A percentile compares a stretch with the other conserved stretches of the same genome.
phyloP scores from a whole-genome alignment of 2,888 invertebrate genomes.

The Hoplodrina blanda region DNA sequence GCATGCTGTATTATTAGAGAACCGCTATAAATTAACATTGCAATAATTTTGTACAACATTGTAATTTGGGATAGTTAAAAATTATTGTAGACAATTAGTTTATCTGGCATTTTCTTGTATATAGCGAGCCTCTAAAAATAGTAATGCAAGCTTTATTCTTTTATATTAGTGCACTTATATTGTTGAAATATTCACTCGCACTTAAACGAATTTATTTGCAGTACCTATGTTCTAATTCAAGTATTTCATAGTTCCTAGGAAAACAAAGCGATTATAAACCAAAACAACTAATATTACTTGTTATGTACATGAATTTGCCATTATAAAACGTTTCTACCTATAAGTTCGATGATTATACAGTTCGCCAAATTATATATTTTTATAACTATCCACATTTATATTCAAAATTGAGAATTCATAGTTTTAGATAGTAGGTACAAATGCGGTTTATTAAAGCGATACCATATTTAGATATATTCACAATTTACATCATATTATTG shows the following conservation, averaged over 20 bases:
- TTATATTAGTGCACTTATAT: constrained; percentile 47
- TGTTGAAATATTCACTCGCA: constrained; percentile 37
- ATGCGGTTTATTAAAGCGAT: constrained; percentile 78
- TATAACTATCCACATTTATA: constrained; percentile 87
- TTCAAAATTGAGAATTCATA: constrained; percentile 85
- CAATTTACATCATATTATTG: constrained; percentile 68
- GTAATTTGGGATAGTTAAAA: constrained; percentile 80
- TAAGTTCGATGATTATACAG: constrained; percentile 82
- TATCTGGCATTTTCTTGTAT: constrained; percentile 85
- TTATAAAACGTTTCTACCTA: constrained; percentile 81
- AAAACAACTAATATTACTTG: constrained; percentile 60
- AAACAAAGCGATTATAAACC: constrained; percentile 40
- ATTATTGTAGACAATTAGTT: constrained; percentile 73
- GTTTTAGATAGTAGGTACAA: constrained; percentile 77
- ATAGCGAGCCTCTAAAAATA: constrained; percentile 68
- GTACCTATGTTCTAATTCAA: constrained; percentile 23
- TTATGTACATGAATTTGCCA: constrained; percentile 80
- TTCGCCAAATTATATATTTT: constrained; percentile 85
- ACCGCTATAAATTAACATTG: constrained; percentile 79
- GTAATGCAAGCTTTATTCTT: constrained; percentile 56
- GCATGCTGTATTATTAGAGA: constrained; percentile 77
- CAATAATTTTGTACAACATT: constrained; percentile 84
- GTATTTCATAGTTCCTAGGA: constrained; percentile 28
- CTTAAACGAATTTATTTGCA: constrained; percentile 43
- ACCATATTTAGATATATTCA: constrained; percentile 79